Evolutionary conservation across 2,888 invertebrate genomes (phyloP).

Genomic region (Schrankia costaestrigalis): DNA sequence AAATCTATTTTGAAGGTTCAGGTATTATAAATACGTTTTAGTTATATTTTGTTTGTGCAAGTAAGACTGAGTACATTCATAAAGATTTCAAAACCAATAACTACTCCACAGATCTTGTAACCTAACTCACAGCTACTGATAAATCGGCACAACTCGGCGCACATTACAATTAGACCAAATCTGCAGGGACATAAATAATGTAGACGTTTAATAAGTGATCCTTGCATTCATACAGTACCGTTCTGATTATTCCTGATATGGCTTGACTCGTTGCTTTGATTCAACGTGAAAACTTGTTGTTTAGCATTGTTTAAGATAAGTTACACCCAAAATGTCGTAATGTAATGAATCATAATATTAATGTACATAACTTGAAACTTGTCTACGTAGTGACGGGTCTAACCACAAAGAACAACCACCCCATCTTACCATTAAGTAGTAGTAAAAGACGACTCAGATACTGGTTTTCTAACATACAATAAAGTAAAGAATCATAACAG

Average conservation of each 20-base stretch:
- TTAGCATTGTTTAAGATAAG: neutral
- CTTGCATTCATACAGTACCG: constrained; percentile 33
- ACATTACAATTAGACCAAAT: constrained; percentile 69
- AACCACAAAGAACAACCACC: no score
- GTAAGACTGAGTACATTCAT: no score
- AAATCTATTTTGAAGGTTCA: no score
- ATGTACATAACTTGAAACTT: no score
- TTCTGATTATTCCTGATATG: constrained; percentile 31
- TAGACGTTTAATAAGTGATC: constrained; percentile 56
- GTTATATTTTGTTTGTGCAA: no score
- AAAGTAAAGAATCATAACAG: no score
- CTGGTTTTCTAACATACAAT: no score
- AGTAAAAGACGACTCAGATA: no score
- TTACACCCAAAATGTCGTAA: constrained; percentile 2
- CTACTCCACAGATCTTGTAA: constrained; percentile 26
- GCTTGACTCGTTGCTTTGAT: constrained; percentile 21
- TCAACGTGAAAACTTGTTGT: constrained; percentile 16
- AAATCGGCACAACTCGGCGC: constrained; percentile 56
- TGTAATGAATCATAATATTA: no score
- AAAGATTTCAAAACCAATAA: constrained; percentile 1
- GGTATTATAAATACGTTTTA: no score
- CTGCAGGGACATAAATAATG: constrained; percentile 56
- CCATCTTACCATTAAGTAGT: no score
- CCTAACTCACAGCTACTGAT: constrained; percentile 42
- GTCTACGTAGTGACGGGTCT: no score